Evolutionary conservation across 2,888 invertebrate genomes (phyloP).

Genomic region (Lycaena phlaeas): DNA sequence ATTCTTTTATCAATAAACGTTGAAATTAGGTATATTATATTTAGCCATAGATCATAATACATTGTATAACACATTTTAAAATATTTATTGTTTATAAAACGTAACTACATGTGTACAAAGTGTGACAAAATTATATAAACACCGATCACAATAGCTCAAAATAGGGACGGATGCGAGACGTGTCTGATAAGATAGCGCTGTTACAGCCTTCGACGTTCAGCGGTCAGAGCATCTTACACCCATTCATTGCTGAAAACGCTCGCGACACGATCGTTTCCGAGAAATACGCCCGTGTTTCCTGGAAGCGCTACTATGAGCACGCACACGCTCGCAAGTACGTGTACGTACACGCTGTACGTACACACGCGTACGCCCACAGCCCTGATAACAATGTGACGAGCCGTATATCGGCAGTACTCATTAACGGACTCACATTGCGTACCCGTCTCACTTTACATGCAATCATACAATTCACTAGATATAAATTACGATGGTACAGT

Average conservation of each 20-base stretch:
- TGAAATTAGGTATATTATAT: no score
- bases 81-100: no score
- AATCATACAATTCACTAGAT: slow-evolving; percentile 42
- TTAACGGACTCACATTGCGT: slow-evolving; percentile 56
- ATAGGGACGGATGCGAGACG: slow-evolving; percentile 13
- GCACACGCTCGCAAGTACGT: slow-evolving; percentile 36
- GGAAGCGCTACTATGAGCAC: slow-evolving; percentile 64
- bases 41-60: no score
- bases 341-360: slow-evolving; percentile 28
- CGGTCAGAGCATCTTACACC: slow-evolving; percentile 26
- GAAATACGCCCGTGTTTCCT: slow-evolving; percentile 67
- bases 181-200: slow-evolving; percentile 13
- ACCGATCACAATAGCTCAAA: slow-evolving; percentile 9
- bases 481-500: slow-evolving; percentile 34
- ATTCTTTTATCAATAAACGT: no score
- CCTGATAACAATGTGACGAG: slow-evolving; percentile 65
- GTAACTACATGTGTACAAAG: no score
- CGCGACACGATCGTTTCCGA: slow-evolving; percentile 61
- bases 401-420: slow-evolving; percentile 62
- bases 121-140: no score
- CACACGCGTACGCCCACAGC: slow-evolving; percentile 52
- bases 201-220: no score
- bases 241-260: slow-evolving; percentile 65
- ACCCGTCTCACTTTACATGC: slow-evolving; percentile 54
- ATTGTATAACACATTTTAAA: no score